Evolutionary conservation across 2,113 vertebrate genomes (phyloP).

Genomic region (Natator depressus): DNA sequence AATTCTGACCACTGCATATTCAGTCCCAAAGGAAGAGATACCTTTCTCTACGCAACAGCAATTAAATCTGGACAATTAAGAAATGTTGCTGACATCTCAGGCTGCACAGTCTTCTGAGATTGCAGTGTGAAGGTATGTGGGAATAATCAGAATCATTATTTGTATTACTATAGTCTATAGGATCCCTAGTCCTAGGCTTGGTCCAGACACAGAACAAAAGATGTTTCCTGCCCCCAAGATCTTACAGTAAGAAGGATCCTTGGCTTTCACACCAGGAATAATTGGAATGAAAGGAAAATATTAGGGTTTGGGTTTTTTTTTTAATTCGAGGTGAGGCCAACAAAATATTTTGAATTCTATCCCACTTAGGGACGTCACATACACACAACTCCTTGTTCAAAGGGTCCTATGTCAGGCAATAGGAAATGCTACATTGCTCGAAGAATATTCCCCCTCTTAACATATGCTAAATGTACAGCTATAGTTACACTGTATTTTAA

Average conservation of each 20-base stretch:
- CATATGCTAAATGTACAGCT: background rate
- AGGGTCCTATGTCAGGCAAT: background rate
- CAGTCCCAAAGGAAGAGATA: background rate
- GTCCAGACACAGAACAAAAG: too few species aligned
- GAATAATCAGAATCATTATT: background rate
- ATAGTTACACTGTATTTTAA: background rate
- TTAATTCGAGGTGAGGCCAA: background rate
- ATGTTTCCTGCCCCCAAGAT: too few species aligned
- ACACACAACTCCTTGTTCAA: background rate
- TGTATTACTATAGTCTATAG: too few species aligned
- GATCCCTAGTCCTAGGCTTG: too few species aligned
- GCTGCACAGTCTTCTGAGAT: background rate
- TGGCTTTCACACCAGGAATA: background rate
- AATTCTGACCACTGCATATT: background rate
- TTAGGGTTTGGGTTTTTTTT: background rate
- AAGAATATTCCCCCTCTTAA: constrained; percentile 12
- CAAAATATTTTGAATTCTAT: background rate
- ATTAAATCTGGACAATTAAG: background rate
- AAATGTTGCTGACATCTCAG: background rate
- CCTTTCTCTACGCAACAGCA: background rate
- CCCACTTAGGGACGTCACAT: background rate
- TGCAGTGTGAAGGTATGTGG: background rate
- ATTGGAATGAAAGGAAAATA: background rate
- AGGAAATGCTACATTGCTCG: background rate
- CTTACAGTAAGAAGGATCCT: background rate